Conservation (phyloP, 1,140 invertebrate species). For the Ladona fulva region DNA sequence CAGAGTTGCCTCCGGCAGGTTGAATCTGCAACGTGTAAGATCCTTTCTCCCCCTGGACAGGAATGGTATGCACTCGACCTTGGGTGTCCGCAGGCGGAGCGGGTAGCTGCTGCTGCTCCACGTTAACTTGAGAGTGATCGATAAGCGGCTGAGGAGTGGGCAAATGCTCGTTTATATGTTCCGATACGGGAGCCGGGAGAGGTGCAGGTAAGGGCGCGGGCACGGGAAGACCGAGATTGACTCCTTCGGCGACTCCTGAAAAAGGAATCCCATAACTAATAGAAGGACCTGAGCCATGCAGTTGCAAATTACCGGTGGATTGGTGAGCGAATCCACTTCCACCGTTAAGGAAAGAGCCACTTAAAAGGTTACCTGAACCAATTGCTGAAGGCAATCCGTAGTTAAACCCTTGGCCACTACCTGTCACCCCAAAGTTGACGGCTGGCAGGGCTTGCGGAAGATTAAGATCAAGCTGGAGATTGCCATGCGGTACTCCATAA, state of each 20-base stretch:
- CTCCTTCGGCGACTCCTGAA: not conserved
- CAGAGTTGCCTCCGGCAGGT: conserved; percentile 31
- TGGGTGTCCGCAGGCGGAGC: conserved; percentile 21
- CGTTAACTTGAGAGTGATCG: conserved; percentile 27
- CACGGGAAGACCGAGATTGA: not conserved
- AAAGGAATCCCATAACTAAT: not conserved
- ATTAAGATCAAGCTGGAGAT: not conserved
- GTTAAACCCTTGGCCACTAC: not conserved
- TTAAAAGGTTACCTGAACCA: not conserved
- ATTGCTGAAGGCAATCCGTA: not conserved
- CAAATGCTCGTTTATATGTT: not conserved
- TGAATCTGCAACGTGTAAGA: conserved; percentile 66
- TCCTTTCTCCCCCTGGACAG: conserved; percentile 48
- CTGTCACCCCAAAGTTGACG: not conserved
- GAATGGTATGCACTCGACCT: conserved; percentile 42
- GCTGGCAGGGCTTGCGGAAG: not conserved
- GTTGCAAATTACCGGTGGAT: not conserved
- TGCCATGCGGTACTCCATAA: not conserved
- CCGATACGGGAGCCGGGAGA: not conserved
- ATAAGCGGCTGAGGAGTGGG: not conserved
- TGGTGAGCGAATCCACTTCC: not conserved
- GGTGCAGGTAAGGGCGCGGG: not conserved
- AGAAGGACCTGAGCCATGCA: not conserved
- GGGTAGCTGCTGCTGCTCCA: conserved; percentile 31
- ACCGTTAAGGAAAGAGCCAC: not conserved